Evolutionary conservation across 2,113 vertebrate genomes (phyloP), one percentile per base, ranked within the genome.

Genomic region (Microcebus murinus): DNA sequence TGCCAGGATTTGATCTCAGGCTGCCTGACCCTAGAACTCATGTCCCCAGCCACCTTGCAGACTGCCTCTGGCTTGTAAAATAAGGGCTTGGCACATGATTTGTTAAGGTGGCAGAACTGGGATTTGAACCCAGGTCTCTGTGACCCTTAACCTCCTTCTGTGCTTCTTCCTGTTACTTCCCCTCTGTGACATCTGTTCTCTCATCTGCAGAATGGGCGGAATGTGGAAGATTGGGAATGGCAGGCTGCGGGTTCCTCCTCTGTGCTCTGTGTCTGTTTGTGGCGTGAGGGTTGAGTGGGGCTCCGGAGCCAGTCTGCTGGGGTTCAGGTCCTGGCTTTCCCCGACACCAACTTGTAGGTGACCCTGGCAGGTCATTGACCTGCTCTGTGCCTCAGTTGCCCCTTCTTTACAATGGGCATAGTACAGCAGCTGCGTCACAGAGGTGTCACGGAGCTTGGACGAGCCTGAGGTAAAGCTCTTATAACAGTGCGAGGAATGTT

Each of bases 181-280:
- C 39, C 29, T 70, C n/a, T 10, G 67, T 48, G 67, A 76, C 21
- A 18, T 48, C 84, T n/a, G 23, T 77, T 61, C 42, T 74, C 14
- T 65, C 31, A 67, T 85, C 18, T 0, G 3, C 87, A 74, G 67
- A n/a, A 15, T 0, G 17, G 68, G 63, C 13, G 15, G 74, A 57
- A 3, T 20, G 12, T 36, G 71, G 52, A 55, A 52, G 15, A 27
- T n/a, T 52, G 67, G 74, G 55, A 76, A 48, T 36, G 25, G 23
- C 48, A 6, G 74, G 81, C 34, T 15, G 23, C 2, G 0, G 12
- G 15, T 63, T 65, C 68, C 42, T 91, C 14, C 48, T 36, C 21
- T 7, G 8, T 7, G 13, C 39, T 50, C 18, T 0, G 1, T 9
- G 79, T 92, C 52, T 65, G 29, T 57, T 45, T 0, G 0, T 29